Percentiles rank a stretch among this genome's conserved stretches.
These are phyloP conservation scores for Habroteleia sp. DNA, from an alignment of 2,888 invertebrate genomes.

Conservation along the genomic window DNA sequence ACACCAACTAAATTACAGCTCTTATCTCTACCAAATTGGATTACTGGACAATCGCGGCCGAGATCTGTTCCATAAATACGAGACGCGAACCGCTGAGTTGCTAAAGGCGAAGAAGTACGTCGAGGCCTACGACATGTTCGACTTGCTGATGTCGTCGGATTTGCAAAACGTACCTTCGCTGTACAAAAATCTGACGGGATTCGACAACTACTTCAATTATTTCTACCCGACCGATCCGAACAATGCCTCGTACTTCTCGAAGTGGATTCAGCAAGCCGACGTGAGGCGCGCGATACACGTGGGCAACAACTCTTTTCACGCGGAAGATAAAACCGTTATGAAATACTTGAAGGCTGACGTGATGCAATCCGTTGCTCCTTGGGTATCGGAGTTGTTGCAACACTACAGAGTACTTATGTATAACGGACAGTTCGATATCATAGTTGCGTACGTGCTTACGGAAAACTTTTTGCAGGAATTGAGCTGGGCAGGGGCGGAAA, in stretches of 20 bases:
- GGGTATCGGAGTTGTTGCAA: conserved; percentile 86
- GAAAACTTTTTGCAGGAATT: conserved; percentile 89
- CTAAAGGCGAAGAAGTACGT: conserved; percentile 86
- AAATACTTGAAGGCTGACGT: conserved; percentile 87
- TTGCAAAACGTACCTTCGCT: conserved; percentile 83
- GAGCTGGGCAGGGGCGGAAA: no score
- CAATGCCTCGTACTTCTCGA: conserved; percentile 82
- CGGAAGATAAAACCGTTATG: conserved; percentile 85
- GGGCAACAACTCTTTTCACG: conserved; percentile 88
- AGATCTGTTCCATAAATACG: conserved; percentile 84
- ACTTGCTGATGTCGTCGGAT: conserved; percentile 87
- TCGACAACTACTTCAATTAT: conserved; percentile 89
- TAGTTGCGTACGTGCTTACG: conserved; percentile 93
- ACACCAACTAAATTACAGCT: conserved; percentile 89
- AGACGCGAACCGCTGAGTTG: conserved; percentile 83
- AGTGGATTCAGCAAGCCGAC: conserved; percentile 84
- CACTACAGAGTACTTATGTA: conserved; percentile 90
- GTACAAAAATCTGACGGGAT: conserved; percentile 89
- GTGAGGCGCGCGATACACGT: conserved; percentile 91
- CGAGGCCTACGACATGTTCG: conserved; percentile 88
- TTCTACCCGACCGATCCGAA: conserved; percentile 84
- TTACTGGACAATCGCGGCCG: conserved; percentile 85
- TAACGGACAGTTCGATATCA: conserved; percentile 95
- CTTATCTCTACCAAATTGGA: conserved; percentile 90
- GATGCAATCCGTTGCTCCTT: conserved; percentile 90